phyloP scores from a whole-genome alignment of 2,797 vertebrate species.

The Aplochiton taeniatus region DNA sequence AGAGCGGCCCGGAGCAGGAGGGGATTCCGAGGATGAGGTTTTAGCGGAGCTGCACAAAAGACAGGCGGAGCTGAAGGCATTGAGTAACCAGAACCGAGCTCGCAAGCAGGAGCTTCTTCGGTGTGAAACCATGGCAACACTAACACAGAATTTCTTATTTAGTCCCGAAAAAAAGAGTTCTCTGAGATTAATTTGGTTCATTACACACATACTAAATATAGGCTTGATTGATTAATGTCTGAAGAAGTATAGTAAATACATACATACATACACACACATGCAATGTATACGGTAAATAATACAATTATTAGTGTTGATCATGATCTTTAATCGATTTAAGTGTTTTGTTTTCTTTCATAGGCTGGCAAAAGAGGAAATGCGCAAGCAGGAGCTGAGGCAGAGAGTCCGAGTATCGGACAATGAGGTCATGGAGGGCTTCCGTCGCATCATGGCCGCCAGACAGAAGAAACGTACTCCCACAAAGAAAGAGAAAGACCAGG shows the following conservation, averaged over 20 bases:
- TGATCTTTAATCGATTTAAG: no score
- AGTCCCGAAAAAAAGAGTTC: no score
- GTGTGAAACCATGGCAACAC: conserved; percentile 56
- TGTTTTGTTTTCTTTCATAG: conserved; percentile 56
- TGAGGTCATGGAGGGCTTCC: conserved; percentile 97
- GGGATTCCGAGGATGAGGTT: conserved; percentile 94
- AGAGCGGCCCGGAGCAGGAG: conserved; percentile 86
- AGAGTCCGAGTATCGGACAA: conserved; percentile 94
- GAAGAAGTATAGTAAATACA: no score
- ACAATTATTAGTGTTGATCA: no score
- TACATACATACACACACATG: no score
- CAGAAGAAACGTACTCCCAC: conserved; percentile 98
- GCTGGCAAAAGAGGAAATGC: conserved; percentile 93
- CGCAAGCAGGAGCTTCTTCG: conserved; percentile 94
- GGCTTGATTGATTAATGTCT: no score
- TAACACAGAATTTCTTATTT: no score
- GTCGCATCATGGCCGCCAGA: conserved; percentile 96
- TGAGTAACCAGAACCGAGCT: conserved; percentile 89
- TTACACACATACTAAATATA: no score
- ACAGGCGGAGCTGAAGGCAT: conserved; percentile 93
- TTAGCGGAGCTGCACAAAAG: conserved; percentile 92
- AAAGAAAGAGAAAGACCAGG: conserved; percentile 98
- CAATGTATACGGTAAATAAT: no score
- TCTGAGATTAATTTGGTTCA: no score
- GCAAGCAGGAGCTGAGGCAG: conserved; percentile 93